A percentile compares a stretch with the other conserved stretches of the same genome.
These are phyloP conservation scores for Smutsia gigantea DNA, from an alignment of 2,797 vertebrate genomes.

Conservation along the genomic window DNA sequence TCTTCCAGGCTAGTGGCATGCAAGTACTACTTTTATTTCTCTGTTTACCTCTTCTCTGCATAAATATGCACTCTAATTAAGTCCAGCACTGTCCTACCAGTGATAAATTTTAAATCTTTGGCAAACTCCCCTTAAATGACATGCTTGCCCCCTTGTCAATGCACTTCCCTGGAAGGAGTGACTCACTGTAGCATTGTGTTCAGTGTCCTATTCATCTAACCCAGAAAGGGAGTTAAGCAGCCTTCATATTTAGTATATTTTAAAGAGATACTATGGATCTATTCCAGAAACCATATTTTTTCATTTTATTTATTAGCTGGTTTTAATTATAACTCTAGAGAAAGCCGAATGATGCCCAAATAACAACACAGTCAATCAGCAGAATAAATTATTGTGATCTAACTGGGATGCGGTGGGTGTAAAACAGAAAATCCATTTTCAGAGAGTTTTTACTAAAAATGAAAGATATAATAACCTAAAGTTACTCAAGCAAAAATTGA, in stretches of 20 bases:
- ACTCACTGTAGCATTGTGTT: slow-evolving; percentile 39
- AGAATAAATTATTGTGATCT: slow-evolving; percentile 70
- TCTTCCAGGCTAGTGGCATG: background rate
- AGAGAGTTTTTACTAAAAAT: background rate
- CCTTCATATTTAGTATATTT: slow-evolving; percentile 71
- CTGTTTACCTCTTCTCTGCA: background rate
- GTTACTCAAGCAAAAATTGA: background rate
- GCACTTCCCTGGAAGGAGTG: background rate
- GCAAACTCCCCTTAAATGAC: background rate
- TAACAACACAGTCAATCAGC: slow-evolving; percentile 43
- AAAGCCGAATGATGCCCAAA: slow-evolving; percentile 49
- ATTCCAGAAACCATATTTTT: slow-evolving; percentile 74
- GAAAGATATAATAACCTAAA: background rate
- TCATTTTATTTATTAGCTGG: slow-evolving; percentile 71
- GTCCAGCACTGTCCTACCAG: background rate
- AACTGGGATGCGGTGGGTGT: background rate
- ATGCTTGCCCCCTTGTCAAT: slow-evolving; percentile 58
- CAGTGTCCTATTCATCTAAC: slow-evolving; percentile 18
- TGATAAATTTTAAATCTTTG: slow-evolving; percentile 39
- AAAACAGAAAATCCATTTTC: slow-evolving; percentile 42
- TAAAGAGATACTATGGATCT: slow-evolving; percentile 40
- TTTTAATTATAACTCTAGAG: slow-evolving; percentile 78
- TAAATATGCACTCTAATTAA: slow-evolving; percentile 25
- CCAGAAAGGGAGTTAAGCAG: slow-evolving; percentile 36
- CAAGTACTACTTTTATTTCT: slow-evolving; percentile 17